Percentiles rank a stretch among this genome's conserved stretches.
These are phyloP conservation scores for Redunca redunca DNA, from an alignment of 2,113 vertebrate genomes.

Conservation along the genomic window DNA sequence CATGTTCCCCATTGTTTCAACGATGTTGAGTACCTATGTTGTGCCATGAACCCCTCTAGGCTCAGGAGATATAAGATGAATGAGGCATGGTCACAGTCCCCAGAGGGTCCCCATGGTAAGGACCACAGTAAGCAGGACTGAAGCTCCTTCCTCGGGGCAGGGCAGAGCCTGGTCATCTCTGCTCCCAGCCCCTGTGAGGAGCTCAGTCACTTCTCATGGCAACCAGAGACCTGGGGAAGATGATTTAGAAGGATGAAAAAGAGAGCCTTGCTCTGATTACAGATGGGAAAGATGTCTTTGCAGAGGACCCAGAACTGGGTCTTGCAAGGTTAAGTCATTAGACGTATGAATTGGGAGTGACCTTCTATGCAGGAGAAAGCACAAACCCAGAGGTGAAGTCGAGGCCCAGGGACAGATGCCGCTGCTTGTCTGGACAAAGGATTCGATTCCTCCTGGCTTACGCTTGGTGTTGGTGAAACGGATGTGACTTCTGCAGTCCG, in stretches of 20 bases:
- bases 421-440: not conserved
- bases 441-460: not conserved
- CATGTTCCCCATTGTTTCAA: not conserved
- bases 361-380: not conserved
- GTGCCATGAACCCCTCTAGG: no score
- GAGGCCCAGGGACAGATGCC: rapidly evolving
- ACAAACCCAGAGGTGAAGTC: not conserved
- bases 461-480: not conserved
- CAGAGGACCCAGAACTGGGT: not conserved
- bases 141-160: rapidly evolving
- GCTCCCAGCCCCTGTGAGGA: rapidly evolving
- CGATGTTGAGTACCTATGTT: rapidly evolving
- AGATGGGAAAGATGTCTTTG: not conserved
- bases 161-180: rapidly evolving
- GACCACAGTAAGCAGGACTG: not conserved
- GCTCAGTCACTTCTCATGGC: not conserved
- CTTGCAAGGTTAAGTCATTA: not conserved
- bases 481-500: not conserved
- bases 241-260: no score
- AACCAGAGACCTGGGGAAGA: not conserved
- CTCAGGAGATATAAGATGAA: not conserved
- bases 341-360: not conserved
- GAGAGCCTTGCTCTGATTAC: not conserved
- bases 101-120: rapidly evolving
- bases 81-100: not conserved